These are phyloP conservation scores for Tigriopus californicus DNA, from an alignment of 2,888 invertebrate genomes.

Conservation along the genomic window DNA sequence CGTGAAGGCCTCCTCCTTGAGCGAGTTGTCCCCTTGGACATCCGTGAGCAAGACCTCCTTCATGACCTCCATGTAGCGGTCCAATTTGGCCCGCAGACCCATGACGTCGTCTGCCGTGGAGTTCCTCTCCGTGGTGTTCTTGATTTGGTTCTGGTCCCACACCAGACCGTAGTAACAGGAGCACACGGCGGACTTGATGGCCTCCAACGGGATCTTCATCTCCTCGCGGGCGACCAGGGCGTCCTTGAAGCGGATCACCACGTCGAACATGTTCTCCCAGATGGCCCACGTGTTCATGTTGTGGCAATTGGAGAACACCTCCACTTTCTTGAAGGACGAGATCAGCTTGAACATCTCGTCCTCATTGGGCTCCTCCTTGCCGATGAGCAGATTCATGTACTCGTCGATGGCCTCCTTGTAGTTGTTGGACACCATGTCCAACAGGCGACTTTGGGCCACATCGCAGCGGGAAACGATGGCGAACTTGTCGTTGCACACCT, in stretches of 20 bases:
- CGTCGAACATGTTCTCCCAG: conserved; percentile 35
- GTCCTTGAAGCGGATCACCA: not conserved
- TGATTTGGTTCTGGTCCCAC: conserved; percentile 71
- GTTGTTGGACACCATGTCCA: conserved; percentile 72
- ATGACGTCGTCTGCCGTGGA: conserved; percentile 36
- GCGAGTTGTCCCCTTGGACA: conserved; percentile 23
- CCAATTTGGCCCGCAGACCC: conserved; percentile 45
- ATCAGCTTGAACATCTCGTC: conserved; percentile 84
- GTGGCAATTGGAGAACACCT: conserved; percentile 85
- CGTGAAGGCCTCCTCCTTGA: conserved; percentile 51
- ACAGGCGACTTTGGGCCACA: conserved; percentile 70
- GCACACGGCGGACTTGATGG: conserved; percentile 57
- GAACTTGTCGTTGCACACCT: conserved; percentile 66
- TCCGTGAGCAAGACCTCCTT: conserved; percentile 47
- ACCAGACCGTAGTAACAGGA: conserved; percentile 67
- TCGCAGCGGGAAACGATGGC: conserved; percentile 73
- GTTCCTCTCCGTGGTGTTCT: conserved; percentile 40
- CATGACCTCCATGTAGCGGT: conserved; percentile 52
- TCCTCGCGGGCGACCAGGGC: not conserved
- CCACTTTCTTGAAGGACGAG: conserved; percentile 77
- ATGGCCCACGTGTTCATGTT: conserved; percentile 82
- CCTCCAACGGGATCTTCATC: conserved; percentile 28
- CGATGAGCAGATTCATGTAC: conserved; percentile 46
- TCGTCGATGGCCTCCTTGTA: conserved; percentile 71
- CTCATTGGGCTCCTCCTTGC: conserved; percentile 63